These are phyloP conservation scores for Miopithecus talapoin DNA, from an alignment of 2,797 vertebrate genomes.

Conservation along the genomic window DNA sequence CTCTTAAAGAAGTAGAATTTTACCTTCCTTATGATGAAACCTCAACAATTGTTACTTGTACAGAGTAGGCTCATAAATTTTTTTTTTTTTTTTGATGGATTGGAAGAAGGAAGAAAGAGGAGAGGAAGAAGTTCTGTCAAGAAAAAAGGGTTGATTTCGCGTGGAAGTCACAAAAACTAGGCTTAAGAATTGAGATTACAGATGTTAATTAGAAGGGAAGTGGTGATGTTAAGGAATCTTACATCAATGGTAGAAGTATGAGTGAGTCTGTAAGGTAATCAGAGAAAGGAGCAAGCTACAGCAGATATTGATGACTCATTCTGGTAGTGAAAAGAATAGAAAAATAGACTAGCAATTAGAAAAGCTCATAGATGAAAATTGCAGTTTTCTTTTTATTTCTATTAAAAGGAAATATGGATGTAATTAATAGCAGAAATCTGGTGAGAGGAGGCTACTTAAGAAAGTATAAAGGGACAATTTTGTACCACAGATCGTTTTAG, in stretches of 20 bases:
- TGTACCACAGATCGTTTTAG: not conserved
- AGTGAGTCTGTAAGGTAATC: not conserved
- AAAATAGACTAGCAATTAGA: not conserved
- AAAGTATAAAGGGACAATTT: not conserved
- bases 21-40: not conserved
- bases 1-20: not conserved
- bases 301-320: not conserved
- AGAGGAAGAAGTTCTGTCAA: not conserved
- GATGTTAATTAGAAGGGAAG: too few relatives aligned
- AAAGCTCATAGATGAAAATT: not conserved
- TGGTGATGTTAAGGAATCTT: not conserved
- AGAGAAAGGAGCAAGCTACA: not conserved
- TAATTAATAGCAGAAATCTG: not conserved
- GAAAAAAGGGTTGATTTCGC: not conserved
- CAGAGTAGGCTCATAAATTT: not conserved
- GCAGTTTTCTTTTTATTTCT: not conserved
- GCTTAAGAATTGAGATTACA: not conserved
- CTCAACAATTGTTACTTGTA: not conserved
- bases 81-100: not conserved
- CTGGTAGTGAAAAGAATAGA: not conserved
- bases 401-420: not conserved
- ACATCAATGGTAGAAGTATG: not conserved
- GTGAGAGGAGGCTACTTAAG: not conserved
- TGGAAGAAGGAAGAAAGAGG: not conserved
- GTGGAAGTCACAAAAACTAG: not conserved